phyloP scores from a whole-genome alignment of 2,888 invertebrate species.

The Hirtodrosophila alboralis region DNA sequence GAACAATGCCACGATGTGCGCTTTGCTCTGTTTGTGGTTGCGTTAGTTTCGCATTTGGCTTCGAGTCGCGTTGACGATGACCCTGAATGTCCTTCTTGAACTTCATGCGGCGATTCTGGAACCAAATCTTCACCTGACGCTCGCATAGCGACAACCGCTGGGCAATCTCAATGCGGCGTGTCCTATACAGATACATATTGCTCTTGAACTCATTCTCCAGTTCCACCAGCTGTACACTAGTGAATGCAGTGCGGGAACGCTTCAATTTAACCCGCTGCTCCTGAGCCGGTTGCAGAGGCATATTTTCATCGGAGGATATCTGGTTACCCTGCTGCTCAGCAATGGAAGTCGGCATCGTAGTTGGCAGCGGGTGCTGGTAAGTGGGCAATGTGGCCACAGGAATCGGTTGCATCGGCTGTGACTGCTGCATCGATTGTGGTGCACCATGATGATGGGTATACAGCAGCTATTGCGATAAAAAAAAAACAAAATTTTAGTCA shows the following conservation, averaged over 20 bases:
- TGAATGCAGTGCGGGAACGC: conserved; percentile 94
- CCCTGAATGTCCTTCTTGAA: conserved; percentile 85
- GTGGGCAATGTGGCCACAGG: conserved; percentile 18
- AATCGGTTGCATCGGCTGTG: conserved; percentile 7
- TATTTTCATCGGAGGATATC: conserved; percentile 65
- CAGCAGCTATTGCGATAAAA: conserved; percentile 18
- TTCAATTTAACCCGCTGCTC: conserved; percentile 66
- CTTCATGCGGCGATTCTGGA: conserved; percentile 92
- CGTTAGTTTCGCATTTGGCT: conserved; percentile 48
- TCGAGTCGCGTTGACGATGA: conserved; percentile 57
- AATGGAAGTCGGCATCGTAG: conserved; percentile 17
- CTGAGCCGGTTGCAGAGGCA: conserved; percentile 49
- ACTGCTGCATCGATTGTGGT: conserved; percentile 17
- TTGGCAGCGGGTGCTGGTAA: conserved; percentile 27
- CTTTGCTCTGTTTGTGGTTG: conserved; percentile 67
- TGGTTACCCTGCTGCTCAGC: conserved; percentile 42
- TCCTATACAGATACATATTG: conserved; percentile 96
- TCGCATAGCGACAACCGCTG: conserved; percentile 95
- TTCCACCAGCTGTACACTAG: conserved; percentile 96
- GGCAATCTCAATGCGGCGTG: conserved; percentile 97
- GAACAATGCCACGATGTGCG: conserved; percentile 74
- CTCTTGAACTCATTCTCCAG: conserved; percentile 98
- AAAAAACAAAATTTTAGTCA: background rate
- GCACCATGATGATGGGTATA: conserved; percentile 40
- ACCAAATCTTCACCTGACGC: conserved; percentile 94